Evolutionary conservation across 2,888 invertebrate genomes (phyloP).

Genomic region (Girardia tigrina): DNA sequence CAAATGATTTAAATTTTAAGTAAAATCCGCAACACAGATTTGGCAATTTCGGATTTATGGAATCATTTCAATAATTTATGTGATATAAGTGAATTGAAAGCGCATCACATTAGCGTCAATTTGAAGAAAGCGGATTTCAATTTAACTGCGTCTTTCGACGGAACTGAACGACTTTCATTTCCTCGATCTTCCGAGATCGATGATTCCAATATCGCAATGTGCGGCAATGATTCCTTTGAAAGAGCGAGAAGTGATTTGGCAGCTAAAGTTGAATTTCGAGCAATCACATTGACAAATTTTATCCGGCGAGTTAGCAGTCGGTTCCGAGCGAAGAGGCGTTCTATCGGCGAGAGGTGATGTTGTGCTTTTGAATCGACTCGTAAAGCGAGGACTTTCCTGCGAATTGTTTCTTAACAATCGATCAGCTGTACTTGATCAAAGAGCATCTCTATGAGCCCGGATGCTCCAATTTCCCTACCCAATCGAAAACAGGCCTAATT

Average conservation of each 20-base stretch:
- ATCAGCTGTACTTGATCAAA: conserved; percentile 62
- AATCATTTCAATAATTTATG: neutral
- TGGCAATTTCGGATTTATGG: conserved; percentile 8
- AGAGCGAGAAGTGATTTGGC: conserved; percentile 46
- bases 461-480: no score
- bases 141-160: no score
- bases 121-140: no score
- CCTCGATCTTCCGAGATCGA: no score
- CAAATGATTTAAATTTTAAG: conserved; percentile 1
- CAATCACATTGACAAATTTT: conserved; percentile 57
- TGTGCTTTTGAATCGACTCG: conserved; percentile 65
- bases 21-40: neutral
- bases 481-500: no score
- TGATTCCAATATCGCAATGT: no score
- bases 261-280: conserved; percentile 46
- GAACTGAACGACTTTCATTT: no score
- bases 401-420: conserved; percentile 65
- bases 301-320: neutral
- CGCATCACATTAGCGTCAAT: no score
- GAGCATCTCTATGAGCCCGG: no score
- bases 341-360: conserved; percentile 71
- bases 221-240: neutral
- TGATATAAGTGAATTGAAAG: neutral
- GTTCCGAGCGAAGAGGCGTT: conserved; percentile 55
- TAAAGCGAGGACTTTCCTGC: conserved; percentile 59